Percentiles rank a stretch among this genome's conserved stretches.
These are phyloP conservation scores for Anagrus nilaparvatae DNA, from an alignment of 1,140 invertebrate species.

Conservation along the genomic window DNA sequence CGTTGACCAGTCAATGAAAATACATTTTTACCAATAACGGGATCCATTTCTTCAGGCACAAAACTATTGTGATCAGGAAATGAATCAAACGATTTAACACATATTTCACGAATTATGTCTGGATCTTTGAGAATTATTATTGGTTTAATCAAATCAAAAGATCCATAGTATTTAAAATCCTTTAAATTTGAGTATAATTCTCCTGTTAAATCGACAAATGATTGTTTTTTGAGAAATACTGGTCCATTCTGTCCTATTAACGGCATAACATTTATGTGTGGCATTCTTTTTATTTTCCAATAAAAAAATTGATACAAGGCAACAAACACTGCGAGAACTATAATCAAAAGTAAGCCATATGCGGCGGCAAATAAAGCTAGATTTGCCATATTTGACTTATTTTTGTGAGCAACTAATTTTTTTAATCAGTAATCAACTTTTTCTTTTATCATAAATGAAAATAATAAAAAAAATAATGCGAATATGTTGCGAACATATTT, in stretches of 20 bases:
- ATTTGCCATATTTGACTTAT: too few species aligned
- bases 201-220: conserved; percentile 12
- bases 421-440: too few species aligned
- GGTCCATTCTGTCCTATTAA: neutral
- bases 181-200: conserved; percentile 13
- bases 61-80: conserved; percentile 46
- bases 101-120: conserved; percentile 48
- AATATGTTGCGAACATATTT: too few species aligned
- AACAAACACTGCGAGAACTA: too few species aligned
- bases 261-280: neutral
- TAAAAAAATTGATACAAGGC: conserved; percentile 6
- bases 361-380: too few species aligned
- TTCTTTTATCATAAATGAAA: too few species aligned
- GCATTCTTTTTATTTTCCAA: conserved; percentile 16
- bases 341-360: too few species aligned
- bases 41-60: conserved; percentile 22
- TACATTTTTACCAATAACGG: conserved; percentile 34
- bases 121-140: conserved; percentile 43
- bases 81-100: conserved; percentile 54
- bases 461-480: too few species aligned
- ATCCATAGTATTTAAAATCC: conserved; percentile 32
- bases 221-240: neutral
- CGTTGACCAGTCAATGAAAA: conserved; percentile 32
- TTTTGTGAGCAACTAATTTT: too few species aligned
- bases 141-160: conserved; percentile 43